These are phyloP conservation scores for Pachypeltis micranthus DNA, from an alignment of 1,140 invertebrate genomes.

Conservation along the genomic window DNA sequence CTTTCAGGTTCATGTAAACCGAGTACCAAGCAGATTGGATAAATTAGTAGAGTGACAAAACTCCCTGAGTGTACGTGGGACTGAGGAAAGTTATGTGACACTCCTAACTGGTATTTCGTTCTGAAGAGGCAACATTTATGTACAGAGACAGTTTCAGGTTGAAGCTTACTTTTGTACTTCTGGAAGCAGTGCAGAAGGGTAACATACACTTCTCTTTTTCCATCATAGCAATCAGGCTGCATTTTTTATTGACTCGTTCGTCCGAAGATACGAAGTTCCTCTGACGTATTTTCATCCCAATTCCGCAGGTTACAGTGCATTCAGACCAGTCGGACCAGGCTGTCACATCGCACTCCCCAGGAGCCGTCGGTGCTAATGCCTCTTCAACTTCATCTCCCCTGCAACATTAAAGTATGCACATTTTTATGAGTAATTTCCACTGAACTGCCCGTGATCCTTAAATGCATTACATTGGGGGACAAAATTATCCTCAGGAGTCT, in stretches of 20 bases:
- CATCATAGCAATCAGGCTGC: constrained; percentile 51
- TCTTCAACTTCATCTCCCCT: constrained; percentile 24
- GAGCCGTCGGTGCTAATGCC: constrained; percentile 28
- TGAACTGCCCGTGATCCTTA: too few relatives aligned
- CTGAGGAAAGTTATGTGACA: too few relatives aligned
- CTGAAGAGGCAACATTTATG: too few relatives aligned
- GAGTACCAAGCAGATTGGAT: too few relatives aligned
- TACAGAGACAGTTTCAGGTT: too few relatives aligned
- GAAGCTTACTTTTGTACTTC: too few relatives aligned
- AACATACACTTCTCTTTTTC: constrained; percentile 66
- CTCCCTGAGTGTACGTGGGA: too few relatives aligned
- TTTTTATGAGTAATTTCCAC: too few relatives aligned
- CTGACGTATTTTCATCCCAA: constrained; percentile 59
- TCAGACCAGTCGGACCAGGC: constrained; percentile 69
- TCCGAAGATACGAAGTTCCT: constrained; percentile 48
- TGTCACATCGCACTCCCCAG: constrained; percentile 53
- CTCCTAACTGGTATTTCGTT: too few relatives aligned
- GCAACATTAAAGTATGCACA: too few relatives aligned
- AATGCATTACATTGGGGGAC: constrained; percentile 4
- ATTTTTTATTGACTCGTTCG: constrained; percentile 62
- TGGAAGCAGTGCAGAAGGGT: constrained; percentile 45
- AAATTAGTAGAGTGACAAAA: too few relatives aligned
- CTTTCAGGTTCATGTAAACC: too few relatives aligned
- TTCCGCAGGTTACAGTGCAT: constrained; percentile 70
- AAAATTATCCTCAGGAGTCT: background rate